Percentiles rank a stretch among this genome's conserved stretches.
phyloP scores from a whole-genome alignment of 2,888 invertebrate species.

The Rapana venosa region DNA sequence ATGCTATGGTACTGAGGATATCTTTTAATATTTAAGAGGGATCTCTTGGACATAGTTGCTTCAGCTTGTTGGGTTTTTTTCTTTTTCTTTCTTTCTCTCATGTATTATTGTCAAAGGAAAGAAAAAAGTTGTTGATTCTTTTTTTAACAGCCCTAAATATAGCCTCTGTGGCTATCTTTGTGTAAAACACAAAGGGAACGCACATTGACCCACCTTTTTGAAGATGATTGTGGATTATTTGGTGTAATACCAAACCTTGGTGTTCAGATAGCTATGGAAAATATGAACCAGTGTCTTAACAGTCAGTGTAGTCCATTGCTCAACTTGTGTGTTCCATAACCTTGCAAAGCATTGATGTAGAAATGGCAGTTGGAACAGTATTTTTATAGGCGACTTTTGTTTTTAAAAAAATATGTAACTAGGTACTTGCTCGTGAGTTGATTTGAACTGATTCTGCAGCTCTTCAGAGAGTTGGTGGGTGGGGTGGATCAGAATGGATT shows the following conservation, averaged over 20 bases:
- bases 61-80: too few relatives aligned
- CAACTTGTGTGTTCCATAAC: slow-evolving; percentile 11
- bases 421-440: not conserved
- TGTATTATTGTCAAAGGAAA: too few relatives aligned
- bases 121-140: too few relatives aligned
- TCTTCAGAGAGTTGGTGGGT: not conserved
- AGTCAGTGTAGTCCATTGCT: not conserved
- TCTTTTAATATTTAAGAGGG: too few relatives aligned
- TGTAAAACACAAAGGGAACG: too few relatives aligned
- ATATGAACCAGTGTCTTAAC: not conserved
- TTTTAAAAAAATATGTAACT: not conserved
- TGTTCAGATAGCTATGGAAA: not conserved
- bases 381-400: not conserved
- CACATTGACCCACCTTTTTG: not conserved
- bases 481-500: not conserved
- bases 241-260: not conserved
- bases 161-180: too few relatives aligned
- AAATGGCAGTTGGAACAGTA: slow-evolving; percentile 26
- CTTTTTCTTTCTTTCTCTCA: too few relatives aligned
- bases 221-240: not conserved
- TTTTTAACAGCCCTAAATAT: too few relatives aligned
- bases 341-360: not conserved
- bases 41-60: too few relatives aligned
- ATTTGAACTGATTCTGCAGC: not conserved
- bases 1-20: too few relatives aligned